Percentiles rank a stretch among this genome's conserved stretches.
Conservation (phyloP, 35 echinoderm and acorn worm genomes). For the Eucidaris tribuloides region DNA sequence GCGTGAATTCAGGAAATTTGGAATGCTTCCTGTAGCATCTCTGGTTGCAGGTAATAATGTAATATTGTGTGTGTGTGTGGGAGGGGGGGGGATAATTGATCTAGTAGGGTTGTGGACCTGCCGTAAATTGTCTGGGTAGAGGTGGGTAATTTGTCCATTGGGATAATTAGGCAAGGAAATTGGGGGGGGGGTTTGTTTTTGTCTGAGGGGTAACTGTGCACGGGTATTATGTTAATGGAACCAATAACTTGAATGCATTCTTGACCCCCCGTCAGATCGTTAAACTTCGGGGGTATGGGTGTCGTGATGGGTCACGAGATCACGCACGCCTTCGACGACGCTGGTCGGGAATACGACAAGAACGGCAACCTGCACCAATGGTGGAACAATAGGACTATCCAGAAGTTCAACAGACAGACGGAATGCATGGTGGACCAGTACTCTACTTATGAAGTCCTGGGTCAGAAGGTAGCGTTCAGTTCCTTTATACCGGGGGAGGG, state of each 20-base stretch:
- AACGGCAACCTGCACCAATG: conserved; percentile 83
- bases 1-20: no score
- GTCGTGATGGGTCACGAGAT: conserved; percentile 97
- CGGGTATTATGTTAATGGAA: not conserved
- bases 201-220: not conserved
- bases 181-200: not conserved
- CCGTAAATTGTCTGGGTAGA: no score
- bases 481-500: no score
- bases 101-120: no score
- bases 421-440: conserved; percentile 95
- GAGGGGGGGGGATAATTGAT: no score
- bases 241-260: not conserved
- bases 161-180: no score
- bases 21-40: no score
- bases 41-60: no score
- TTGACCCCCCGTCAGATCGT: no score
- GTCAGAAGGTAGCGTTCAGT: conserved; percentile 58
- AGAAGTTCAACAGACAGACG: conserved; percentile 57
- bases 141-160: no score
- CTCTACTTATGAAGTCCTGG: conserved; percentile 56
- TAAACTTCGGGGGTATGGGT: conserved; percentile 97
- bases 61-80: no score
- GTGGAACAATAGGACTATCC: conserved; percentile 91
- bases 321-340: conserved; percentile 89
- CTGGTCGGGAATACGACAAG: conserved; percentile 80